These are phyloP conservation scores for Coluber constrictor DNA, from an alignment of 2,797 vertebrate species.

Conservation along the genomic window DNA sequence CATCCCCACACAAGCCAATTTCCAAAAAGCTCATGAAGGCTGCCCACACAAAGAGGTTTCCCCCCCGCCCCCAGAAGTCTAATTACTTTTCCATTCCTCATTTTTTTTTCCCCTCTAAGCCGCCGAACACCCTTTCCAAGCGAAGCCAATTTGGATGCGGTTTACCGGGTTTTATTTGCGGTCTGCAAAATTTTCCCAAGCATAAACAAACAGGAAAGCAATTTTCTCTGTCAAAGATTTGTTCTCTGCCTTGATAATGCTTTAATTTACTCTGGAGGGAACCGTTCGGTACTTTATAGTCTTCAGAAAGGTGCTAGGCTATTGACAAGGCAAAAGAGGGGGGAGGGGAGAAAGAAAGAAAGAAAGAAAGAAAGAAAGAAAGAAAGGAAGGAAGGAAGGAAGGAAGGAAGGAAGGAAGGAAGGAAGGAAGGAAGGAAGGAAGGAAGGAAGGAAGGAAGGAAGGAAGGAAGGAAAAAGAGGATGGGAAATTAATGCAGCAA, in stretches of 20 bases:
- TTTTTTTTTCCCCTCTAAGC: constrained; percentile 3
- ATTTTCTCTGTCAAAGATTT: constrained; percentile 33
- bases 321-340: not conserved
- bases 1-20: not conserved
- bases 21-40: not conserved
- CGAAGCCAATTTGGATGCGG: not conserved
- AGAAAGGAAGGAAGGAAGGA: not conserved
- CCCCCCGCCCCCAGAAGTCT: not conserved
- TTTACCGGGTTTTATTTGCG: not conserved
- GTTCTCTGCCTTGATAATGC: constrained; percentile 20
- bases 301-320: constrained; percentile 9
- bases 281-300: constrained; percentile 19
- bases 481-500: not conserved
- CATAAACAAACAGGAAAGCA: not conserved
- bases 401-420: no score
- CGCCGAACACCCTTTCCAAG: constrained; percentile 2
- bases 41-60: not conserved
- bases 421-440: not conserved
- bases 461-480: not conserved
- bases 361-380: not conserved
- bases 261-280: not conserved
- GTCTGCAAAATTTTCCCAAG: constrained; percentile 21
- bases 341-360: no score
- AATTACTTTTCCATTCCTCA: constrained; percentile 22
- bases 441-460: not conserved